Conservation (phyloP, 2,888 invertebrate species). For the Melanostoma scalare region DNA sequence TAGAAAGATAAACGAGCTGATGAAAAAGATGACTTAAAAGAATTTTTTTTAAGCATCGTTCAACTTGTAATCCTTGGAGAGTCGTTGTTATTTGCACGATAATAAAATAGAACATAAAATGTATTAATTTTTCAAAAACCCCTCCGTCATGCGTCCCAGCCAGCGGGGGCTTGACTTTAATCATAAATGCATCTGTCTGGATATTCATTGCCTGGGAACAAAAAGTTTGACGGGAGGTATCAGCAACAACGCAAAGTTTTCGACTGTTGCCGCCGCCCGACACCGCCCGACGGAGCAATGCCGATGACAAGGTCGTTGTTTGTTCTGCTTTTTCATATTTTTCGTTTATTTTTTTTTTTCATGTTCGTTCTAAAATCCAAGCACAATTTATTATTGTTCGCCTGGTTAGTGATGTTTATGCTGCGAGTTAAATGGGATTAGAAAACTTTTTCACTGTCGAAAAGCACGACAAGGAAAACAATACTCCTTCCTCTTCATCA, state of each 20-base stretch:
- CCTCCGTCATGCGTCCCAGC: not conserved
- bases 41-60: constrained; percentile 37
- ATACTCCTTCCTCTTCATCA: not conserved
- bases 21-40: constrained; percentile 53
- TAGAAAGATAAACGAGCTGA: constrained; percentile 72
- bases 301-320: constrained; percentile 48
- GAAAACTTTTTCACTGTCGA: constrained; percentile 58
- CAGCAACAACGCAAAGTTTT: constrained; percentile 57
- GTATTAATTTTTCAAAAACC: constrained; percentile 44
- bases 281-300: too few species aligned
- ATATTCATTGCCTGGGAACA: not conserved
- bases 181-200: constrained; percentile 20
- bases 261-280: constrained; percentile 33
- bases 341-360: constrained; percentile 9
- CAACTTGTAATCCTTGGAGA: constrained; percentile 41
- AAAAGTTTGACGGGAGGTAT: constrained; percentile 54
- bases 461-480: constrained; percentile 13
- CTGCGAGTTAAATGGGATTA: constrained; percentile 65
- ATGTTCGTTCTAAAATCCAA: constrained; percentile 26
- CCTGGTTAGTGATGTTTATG: constrained; percentile 63
- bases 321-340: constrained; percentile 1
- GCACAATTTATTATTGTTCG: constrained; percentile 64
- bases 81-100: constrained; percentile 31
- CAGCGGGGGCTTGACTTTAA: not conserved
- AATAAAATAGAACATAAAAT: constrained; percentile 65